Evolutionary conservation across 1,140 invertebrate species (phyloP), one percentile per base, ranked within the genome.

Genomic region (Nephila pilipes): DNA sequence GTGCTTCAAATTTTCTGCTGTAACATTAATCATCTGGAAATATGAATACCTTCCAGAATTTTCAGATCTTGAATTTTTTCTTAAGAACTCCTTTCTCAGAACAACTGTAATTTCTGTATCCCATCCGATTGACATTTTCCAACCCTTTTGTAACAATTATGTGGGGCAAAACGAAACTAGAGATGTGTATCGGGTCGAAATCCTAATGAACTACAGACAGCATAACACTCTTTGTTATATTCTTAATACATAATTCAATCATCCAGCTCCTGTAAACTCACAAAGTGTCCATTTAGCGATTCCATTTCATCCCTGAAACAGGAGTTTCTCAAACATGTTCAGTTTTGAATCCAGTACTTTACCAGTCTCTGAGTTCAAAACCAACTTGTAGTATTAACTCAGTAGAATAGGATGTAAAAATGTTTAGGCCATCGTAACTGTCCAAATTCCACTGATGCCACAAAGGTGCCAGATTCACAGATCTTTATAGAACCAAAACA

Each of bases 171-270:
- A 25, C 18, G 81, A 29, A 63, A 83, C 57, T 58, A 54, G 55
- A 80, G 29, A 38, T 6, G 79, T 80, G 55, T 22, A 90, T 25
- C 4, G 4, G n/a, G 79, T 90, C 65, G 20, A 79, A 90, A 32
- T 18, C 69, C 5, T 55, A 60, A 58, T 85, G 22, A 22, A 65
- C 55, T 18, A 55, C 69, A 36, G 89, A 69, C 46, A 91, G 54
- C 54, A 91, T 60, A 58, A 14, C 32, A 83, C 89, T 81, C 25
- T 91, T 91, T 8, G 89, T 91, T 10, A 83, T 22, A 55, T 38
- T 38, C 16, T 79, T 32, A 14, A 75, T 1, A 16, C 25, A 8
- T 0, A 12, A 25, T 1, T 75, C 25, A 6, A 79, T 25, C 69
- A 90, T 20, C 87, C 63, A 79, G 22, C 18, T 32, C 65, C 57